These are phyloP conservation scores for Nettapus auritus DNA, from an alignment of 2,113 vertebrate species.

Conservation along the genomic window DNA sequence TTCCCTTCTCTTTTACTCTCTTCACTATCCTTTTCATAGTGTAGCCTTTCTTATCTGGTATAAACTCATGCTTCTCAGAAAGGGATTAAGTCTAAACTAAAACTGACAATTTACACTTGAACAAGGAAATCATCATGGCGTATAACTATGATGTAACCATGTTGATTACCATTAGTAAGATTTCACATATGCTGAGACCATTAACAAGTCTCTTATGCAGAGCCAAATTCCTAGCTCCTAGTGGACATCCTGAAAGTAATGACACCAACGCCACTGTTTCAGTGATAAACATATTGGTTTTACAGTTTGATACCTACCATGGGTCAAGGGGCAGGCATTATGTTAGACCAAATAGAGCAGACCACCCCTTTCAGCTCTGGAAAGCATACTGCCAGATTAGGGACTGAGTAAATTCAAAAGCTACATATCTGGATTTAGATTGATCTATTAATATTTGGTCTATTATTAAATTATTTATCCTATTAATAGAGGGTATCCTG, in stretches of 20 bases:
- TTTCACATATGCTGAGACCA: neutral
- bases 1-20: neutral
- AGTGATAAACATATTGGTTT: neutral
- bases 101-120: neutral
- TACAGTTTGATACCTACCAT: neutral
- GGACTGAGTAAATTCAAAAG: neutral
- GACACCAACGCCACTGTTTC: neutral
- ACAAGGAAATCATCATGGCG: neutral
- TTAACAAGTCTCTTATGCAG: neutral
- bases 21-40: neutral
- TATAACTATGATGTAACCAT: neutral
- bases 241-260: neutral
- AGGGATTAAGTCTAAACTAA: neutral
- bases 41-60: neutral
- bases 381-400: neutral
- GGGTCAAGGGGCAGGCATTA: neutral
- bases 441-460: neutral
- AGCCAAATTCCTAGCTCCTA: neutral
- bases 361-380: accelerated
- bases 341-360: neutral
- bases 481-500: neutral
- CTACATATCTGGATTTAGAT: neutral
- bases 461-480: neutral
- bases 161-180: neutral
- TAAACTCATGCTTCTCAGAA: neutral